Evolutionary conservation across 2,797 vertebrate species (phyloP), one percentile per base, ranked within the genome.

Genomic region (Amniataba percoides): DNA sequence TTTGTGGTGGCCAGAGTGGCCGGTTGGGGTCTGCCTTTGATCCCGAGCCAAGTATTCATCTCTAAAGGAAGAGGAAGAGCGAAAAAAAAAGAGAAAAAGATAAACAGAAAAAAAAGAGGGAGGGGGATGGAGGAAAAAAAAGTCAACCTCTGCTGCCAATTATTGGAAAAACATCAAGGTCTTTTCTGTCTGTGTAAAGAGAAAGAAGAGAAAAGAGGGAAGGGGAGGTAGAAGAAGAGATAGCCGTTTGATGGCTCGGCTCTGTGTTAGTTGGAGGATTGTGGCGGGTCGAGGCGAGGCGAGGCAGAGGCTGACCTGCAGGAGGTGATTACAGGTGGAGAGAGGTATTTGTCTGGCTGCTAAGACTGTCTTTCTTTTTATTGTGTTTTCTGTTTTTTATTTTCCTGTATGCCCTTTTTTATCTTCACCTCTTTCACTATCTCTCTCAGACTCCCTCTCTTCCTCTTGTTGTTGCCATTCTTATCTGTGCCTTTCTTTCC

Each of bases 1-100:
- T 96, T 91, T 94, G 95, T 92, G 95, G 95, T 94, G 93, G 96
- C 95, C 96, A 94, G 92, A 92, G 95, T 95, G 92, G 94, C 93
- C 86, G 73, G 90, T 94, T 90, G 94, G 95, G 94, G 93, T 95
- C 94, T 78, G 89, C 63, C 97, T 98, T 97, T 98, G 95, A 98
- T 99, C 96, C 93, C 1, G 0, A 58, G 96, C 97, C 97, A 99
- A 96, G 95, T 95, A 97, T 98, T 97, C 97, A 97, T 96, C 97
- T 96, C 95, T 95, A 95, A 97, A 97, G 96, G 94, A 94, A 95
- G 91, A 93, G 92, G 93, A 93, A 94, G 86, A 94, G 89, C 72
- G 84, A 82, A 71, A 90, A 88, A 88, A 43, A 71, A 40, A 70
- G 48, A 42, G 19, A 83, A 36, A 79, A 71, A 87, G 77, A 88